These are phyloP conservation scores for Meandrina meandrites DNA, from an alignment of 92 coral and sea anemone genomes.

Conservation along the genomic window DNA sequence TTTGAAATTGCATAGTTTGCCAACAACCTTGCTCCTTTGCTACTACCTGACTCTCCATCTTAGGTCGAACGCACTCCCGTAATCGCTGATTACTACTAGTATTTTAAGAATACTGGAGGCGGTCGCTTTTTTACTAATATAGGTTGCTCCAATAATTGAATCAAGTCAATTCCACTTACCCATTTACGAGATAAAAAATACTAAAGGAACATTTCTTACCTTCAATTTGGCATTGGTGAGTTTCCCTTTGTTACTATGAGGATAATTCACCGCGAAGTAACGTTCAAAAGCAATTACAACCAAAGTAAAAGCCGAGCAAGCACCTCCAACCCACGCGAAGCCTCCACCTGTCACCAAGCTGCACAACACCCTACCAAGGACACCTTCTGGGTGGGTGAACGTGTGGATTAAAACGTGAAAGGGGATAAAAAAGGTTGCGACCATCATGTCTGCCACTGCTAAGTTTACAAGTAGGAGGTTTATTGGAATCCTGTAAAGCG, in stretches of 20 bases:
- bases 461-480: slow-evolving; percentile 16
- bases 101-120: too few relatives aligned
- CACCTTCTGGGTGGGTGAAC: slow-evolving; percentile 23
- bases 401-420: neutral
- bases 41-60: too few relatives aligned
- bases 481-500: neutral
- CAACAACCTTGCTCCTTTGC: too few relatives aligned
- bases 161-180: neutral
- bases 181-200: neutral
- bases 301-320: slow-evolving; percentile 14
- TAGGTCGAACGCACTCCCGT: too few relatives aligned
- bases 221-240: neutral
- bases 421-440: slow-evolving; percentile 2
- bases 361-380: slow-evolving; percentile 11
- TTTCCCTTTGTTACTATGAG: neutral
- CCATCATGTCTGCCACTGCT: slow-evolving; percentile 19
- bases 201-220: neutral
- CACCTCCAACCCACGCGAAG: slow-evolving; percentile 29
- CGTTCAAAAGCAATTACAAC: slow-evolving; percentile 23
- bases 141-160: neutral
- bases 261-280: slow-evolving; percentile 17
- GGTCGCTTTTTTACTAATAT: neutral
- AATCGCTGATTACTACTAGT: too few relatives aligned
- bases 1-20: too few relatives aligned
- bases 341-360: slow-evolving; percentile 25